Evolutionary conservation across 2,888 invertebrate genomes (phyloP).

Genomic region (Torymus tubicola): DNA sequence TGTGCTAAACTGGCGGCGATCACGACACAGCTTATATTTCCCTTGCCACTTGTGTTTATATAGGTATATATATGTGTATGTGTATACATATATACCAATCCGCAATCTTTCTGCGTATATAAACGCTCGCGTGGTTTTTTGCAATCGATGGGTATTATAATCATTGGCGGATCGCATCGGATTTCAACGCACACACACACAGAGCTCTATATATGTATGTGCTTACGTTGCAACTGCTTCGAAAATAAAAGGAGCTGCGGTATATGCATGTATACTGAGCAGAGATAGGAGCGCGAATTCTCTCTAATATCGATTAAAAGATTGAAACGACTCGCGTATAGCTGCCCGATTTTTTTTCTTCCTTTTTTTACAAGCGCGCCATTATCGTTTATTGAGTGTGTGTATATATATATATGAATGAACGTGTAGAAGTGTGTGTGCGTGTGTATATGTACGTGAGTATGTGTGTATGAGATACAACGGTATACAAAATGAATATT

Average conservation of each 20-base stretch:
- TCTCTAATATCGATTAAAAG: neutral
- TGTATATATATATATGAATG: neutral
- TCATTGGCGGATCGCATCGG: too few species aligned
- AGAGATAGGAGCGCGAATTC: too few species aligned
- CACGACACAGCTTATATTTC: neutral
- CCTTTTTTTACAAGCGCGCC: neutral
- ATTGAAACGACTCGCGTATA: too few species aligned
- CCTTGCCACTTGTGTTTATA: neutral
- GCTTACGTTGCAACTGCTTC: too few species aligned
- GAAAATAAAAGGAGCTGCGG: too few species aligned
- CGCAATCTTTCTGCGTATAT: neutral
- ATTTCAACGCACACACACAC: too few species aligned
- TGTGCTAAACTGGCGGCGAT: slow-evolving; percentile 23
- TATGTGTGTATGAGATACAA: neutral
- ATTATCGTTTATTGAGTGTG: neutral
- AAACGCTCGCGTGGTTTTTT: neutral
- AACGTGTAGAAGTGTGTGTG: neutral
- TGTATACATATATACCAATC: neutral
- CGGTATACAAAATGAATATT: slow-evolving; percentile 35
- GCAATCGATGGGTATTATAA: slow-evolving; percentile 2
- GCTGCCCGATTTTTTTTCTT: neutral
- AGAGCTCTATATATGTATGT: too few species aligned
- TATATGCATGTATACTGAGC: too few species aligned
- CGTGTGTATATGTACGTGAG: neutral
- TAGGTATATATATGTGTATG: slow-evolving; percentile 11